Conservation (phyloP, 2,113 vertebrate genomes). For the Alethe castanea region DNA sequence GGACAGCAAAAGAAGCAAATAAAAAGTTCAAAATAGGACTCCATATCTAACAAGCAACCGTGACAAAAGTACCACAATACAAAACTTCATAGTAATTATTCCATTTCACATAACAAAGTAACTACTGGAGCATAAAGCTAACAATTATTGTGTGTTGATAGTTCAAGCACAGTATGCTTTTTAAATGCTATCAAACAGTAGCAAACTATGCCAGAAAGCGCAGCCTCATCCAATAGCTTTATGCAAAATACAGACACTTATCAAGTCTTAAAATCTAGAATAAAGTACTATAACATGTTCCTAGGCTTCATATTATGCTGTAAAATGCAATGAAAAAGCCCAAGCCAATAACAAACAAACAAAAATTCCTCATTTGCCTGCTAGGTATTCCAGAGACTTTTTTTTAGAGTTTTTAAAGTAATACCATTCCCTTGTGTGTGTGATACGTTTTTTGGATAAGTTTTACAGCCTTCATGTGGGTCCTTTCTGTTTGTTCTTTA, state of each 20-base stretch:
- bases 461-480: not conserved
- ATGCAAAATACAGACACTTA: constrained; percentile 11
- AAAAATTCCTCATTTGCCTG: not conserved
- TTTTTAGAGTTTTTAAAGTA: not conserved
- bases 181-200: constrained; percentile 13
- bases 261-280: not conserved
- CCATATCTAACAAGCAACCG: not conserved
- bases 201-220: constrained; percentile 12
- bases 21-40: not conserved
- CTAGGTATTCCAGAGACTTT: not conserved
- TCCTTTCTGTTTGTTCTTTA: not conserved
- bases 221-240: not conserved
- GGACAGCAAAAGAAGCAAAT: not conserved
- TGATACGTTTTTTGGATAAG: not conserved
- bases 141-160: constrained; percentile 12
- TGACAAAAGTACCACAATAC: not conserved
- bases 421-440: not conserved
- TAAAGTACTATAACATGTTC: not conserved
- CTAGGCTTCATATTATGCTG: not conserved
- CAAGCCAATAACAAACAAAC: not conserved
- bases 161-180: constrained; percentile 31
- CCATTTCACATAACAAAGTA: not conserved
- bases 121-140: constrained; percentile 20
- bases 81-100: constrained; percentile 24
- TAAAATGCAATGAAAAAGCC: not conserved